These are phyloP conservation scores for Alcis repandata DNA, from an alignment of 2,888 invertebrate genomes.

Conservation along the genomic window DNA sequence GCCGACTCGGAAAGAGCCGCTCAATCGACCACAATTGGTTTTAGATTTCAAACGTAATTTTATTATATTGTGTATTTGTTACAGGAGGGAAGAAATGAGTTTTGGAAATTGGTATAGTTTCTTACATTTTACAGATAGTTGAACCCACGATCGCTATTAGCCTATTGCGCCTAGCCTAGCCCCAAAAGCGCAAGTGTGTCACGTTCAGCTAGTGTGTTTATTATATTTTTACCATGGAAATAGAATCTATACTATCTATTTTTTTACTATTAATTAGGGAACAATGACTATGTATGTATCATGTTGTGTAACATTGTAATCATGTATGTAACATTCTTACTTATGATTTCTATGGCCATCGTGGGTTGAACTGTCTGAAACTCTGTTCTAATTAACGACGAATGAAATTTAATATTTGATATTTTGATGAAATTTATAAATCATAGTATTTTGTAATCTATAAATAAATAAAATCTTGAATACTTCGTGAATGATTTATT, in stretches of 20 bases:
- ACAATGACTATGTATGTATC: no score
- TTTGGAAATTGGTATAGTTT: neutral
- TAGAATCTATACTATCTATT: no score
- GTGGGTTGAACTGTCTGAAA: neutral
- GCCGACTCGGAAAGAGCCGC: no score
- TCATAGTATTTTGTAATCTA: neutral
- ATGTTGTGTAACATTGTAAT: no score
- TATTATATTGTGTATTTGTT: neutral
- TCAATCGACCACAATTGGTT: no score
- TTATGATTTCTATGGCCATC: no score
- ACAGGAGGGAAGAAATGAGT: conserved; percentile 6
- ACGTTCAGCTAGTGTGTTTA: no score
- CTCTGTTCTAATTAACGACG: neutral
- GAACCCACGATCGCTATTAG: neutral
- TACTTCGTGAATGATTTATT: conserved; percentile 45
- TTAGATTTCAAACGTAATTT: neutral
- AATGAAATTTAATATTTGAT: neutral
- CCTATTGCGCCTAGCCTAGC: no score
- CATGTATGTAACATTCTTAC: no score
- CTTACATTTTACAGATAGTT: neutral
- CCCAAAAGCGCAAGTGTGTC: no score
- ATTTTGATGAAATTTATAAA: neutral
- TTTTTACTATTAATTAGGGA: no score
- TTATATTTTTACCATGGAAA: no score
- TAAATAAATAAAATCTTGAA: conserved; percentile 16